Evolutionary conservation across 1,140 invertebrate genomes (phyloP).

Genomic region (Eueides isabella): DNA sequence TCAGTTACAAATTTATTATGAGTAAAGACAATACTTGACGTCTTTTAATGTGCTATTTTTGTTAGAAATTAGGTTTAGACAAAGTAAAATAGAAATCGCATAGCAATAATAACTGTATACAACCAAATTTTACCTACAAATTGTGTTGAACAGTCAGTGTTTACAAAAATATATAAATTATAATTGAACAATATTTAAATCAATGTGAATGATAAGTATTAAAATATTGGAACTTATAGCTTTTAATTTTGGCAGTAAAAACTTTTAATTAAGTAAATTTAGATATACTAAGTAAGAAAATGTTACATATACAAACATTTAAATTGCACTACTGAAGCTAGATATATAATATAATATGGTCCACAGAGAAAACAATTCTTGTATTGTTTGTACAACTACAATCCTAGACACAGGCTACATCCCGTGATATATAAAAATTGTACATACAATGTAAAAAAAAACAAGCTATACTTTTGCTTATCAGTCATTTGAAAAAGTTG

Average conservation of each 20-base stretch:
- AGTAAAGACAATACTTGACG: too few relatives aligned
- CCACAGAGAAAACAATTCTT: background rate
- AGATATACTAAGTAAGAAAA: background rate
- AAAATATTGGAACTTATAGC: background rate
- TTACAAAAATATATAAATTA: too few relatives aligned
- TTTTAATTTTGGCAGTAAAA: background rate
- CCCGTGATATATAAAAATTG: too few relatives aligned
- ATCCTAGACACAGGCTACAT: background rate
- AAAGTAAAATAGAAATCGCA: too few relatives aligned
- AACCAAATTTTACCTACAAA: too few relatives aligned
- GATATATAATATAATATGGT: background rate
- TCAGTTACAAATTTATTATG: too few relatives aligned
- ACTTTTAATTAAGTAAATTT: background rate
- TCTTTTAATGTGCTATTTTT: too few relatives aligned
- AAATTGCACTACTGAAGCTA: background rate
- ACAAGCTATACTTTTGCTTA: too few relatives aligned
- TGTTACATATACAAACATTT: background rate
- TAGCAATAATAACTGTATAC: background rate
- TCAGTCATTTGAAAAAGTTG: too few relatives aligned
- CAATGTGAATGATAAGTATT: background rate
- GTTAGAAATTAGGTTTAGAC: too few relatives aligned
- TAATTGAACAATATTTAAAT: too few relatives aligned
- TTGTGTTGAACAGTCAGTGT: background rate
- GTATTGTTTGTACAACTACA: background rate
- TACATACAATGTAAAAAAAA: too few relatives aligned